These are phyloP conservation scores for Acanthosoma haemorrhoidale DNA, from an alignment of 2,888 invertebrate genomes.

Conservation along the genomic window DNA sequence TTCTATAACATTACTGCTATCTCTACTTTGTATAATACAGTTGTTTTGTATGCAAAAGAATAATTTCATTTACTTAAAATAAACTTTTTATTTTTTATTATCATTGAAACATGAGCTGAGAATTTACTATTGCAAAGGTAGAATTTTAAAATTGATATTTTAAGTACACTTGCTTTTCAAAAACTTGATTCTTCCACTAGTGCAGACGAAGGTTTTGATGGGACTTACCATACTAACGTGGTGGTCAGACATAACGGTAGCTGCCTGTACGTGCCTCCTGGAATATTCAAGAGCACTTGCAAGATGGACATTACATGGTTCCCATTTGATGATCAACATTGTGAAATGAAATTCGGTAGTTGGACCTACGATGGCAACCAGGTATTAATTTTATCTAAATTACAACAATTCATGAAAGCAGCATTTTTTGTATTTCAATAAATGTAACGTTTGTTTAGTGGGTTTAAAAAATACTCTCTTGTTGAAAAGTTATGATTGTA, in stretches of 20 bases:
- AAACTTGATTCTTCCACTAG: constrained; percentile 50
- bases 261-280: constrained; percentile 98
- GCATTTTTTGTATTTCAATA: constrained; percentile 1
- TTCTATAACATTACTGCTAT: too few species aligned
- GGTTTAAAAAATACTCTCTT: too few species aligned
- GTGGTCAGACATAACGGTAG: constrained; percentile 97
- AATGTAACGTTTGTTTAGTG: not conserved
- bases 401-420: not conserved
- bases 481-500: not conserved
- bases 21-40: too few species aligned
- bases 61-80: too few species aligned
- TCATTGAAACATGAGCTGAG: not conserved
- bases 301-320: constrained; percentile 99
- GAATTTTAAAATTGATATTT: not conserved
- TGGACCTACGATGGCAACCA: constrained; percentile 99
- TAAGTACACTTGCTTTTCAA: not conserved
- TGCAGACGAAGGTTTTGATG: constrained; percentile 99
- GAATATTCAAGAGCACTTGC: constrained; percentile 99
- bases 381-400: constrained; percentile 54
- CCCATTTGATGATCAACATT: constrained; percentile 99
- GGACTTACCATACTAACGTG: constrained; percentile 99
- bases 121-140: not conserved
- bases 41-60: too few species aligned
- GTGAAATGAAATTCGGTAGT: constrained; percentile 99
- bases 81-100: too few species aligned